Percentiles rank a stretch among this genome's conserved stretches.
phyloP scores from a whole-genome alignment of 1,140 invertebrate genomes.

The Brachionus koreanus region DNA sequence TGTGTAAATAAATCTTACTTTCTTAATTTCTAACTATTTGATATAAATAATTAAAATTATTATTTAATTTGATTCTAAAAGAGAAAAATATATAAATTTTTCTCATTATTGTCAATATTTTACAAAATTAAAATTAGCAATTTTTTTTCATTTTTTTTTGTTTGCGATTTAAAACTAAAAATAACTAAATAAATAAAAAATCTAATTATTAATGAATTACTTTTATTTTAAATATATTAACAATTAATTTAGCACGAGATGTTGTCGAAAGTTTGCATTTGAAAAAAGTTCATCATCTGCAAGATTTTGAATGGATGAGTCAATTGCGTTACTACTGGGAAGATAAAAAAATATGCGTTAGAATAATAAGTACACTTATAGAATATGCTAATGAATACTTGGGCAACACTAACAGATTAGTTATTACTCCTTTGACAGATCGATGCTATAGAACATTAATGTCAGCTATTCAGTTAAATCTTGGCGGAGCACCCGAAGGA shows the following conservation, averaged over 20 bases:
- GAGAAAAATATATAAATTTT: too few relatives aligned
- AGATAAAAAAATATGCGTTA: conserved; percentile 59
- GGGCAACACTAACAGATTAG: conserved; percentile 55
- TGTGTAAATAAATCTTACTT: too few relatives aligned
- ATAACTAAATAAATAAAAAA: too few relatives aligned
- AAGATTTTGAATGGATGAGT: conserved; percentile 86
- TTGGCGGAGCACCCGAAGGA: conserved; percentile 59
- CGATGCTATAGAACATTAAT: conserved; percentile 59
- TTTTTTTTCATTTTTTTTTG: too few relatives aligned
- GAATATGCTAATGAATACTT: conserved; percentile 69
- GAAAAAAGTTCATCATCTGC: conserved; percentile 66
- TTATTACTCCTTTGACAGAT: conserved; percentile 58
- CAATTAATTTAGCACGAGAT: conserved; percentile 68
- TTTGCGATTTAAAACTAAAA: neutral
- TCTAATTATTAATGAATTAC: too few relatives aligned
- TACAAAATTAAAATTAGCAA: too few relatives aligned
- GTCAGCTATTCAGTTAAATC: conserved; percentile 59
- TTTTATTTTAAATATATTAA: too few relatives aligned
- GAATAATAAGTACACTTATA: conserved; percentile 49
- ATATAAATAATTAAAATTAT: too few relatives aligned
- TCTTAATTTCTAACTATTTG: too few relatives aligned
- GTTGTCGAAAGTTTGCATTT: conserved; percentile 71
- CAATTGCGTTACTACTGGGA: conserved; percentile 92
- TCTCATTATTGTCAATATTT: too few relatives aligned
- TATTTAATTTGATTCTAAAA: too few relatives aligned